Percentiles rank a stretch among this genome's conserved stretches.
phyloP scores from a whole-genome alignment of 1,140 invertebrate genomes.

The Sycophaga agraensis region DNA sequence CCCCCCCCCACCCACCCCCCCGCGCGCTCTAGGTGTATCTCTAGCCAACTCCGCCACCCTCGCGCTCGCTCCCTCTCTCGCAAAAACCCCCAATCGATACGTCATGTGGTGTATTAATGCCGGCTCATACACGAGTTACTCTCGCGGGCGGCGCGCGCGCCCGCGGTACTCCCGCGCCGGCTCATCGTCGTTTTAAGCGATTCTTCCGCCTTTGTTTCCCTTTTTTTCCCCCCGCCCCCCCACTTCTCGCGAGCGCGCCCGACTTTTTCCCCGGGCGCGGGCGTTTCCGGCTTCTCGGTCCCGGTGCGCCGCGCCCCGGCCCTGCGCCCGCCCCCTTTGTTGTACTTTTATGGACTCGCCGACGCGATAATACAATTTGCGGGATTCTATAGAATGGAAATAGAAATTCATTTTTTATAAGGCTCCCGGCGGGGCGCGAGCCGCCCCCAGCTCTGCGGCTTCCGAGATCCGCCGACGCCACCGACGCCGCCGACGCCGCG shows the following conservation, averaged over 20 bases:
- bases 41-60: neutral
- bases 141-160: neutral
- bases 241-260: neutral
- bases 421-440: neutral
- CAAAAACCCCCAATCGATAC: constrained; percentile 29
- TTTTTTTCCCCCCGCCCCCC: neutral
- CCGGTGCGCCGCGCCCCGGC: too few relatives aligned
- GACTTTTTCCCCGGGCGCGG: too few relatives aligned
- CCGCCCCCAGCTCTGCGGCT: too few relatives aligned
- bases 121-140: constrained; percentile 18
- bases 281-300: too few relatives aligned
- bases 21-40: neutral
- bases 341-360: neutral
- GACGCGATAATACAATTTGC: constrained; percentile 2
- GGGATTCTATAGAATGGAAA: constrained; percentile 4
- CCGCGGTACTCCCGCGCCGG: neutral
- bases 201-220: neutral
- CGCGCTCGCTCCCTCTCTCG: constrained; percentile 1
- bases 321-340: neutral
- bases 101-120: constrained; percentile 29
- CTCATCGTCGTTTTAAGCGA: constrained; percentile 1
- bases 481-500: too few relatives aligned
- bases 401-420: constrained; percentile 25
- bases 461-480: too few relatives aligned
- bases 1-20: neutral